Percentiles rank a stretch among this genome's conserved stretches.
phyloP scores from a whole-genome alignment of 2,888 invertebrate species.

The Platycnemis pennipes region DNA sequence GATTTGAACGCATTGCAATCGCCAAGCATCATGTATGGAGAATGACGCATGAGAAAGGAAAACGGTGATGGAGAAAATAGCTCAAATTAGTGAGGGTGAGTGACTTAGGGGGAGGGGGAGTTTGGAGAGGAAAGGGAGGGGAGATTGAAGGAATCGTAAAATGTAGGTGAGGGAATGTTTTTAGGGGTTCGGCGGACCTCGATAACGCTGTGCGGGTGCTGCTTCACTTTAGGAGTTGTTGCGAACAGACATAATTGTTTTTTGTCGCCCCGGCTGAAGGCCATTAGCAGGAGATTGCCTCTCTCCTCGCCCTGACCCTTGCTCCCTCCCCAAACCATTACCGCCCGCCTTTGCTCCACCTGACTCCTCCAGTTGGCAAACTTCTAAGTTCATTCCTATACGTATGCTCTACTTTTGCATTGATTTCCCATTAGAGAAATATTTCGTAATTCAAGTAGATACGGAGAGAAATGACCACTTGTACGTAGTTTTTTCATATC shows the following conservation, averaged over 20 bases:
- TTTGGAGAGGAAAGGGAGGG: neutral
- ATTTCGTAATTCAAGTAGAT: no score
- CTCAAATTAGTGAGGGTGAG: neutral
- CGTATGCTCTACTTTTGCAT: no score
- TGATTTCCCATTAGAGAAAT: no score
- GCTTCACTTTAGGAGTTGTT: slow-evolving; percentile 57
- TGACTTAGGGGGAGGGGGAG: neutral
- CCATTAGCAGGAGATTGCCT: slow-evolving; percentile 59
- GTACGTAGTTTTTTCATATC: no score
- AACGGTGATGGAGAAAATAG: neutral
- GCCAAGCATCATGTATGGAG: neutral
- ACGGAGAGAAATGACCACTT: no score
- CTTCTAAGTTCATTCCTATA: no score
- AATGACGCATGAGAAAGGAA: neutral
- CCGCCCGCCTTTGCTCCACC: neutral
- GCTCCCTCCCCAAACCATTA: neutral
- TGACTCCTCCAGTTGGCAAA: no score
- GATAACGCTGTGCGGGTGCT: slow-evolving; percentile 61
- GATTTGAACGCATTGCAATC: no score
- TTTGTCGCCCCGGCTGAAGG: slow-evolving; percentile 64
- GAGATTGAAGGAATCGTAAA: neutral
- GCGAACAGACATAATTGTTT: slow-evolving; percentile 66
- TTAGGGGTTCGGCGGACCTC: slow-evolving; percentile 1
- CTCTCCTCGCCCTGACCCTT: slow-evolving; percentile 26
- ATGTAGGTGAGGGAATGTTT: neutral